These are phyloP conservation scores for Polydrusus cervinus DNA, from an alignment of 2,888 invertebrate species.

Conservation along the genomic window DNA sequence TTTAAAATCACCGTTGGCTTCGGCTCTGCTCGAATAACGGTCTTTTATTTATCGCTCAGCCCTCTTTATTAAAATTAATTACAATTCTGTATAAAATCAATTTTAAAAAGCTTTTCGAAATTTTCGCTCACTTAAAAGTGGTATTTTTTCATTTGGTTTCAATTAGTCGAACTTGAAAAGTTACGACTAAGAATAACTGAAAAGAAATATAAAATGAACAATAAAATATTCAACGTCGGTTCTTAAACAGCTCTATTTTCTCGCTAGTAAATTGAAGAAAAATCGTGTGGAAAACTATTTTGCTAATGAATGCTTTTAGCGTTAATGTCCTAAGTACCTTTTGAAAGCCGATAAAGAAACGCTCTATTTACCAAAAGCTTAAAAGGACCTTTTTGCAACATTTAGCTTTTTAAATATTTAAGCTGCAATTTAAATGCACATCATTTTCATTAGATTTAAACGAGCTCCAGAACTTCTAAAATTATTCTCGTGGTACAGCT, in stretches of 20 bases:
- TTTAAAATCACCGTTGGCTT: too few species aligned
- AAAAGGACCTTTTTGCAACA: neutral
- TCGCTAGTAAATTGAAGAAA: neutral
- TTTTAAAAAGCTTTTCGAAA: too few species aligned
- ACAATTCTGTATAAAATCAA: too few species aligned
- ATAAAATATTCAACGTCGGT: neutral
- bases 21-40: neutral
- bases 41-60: neutral
- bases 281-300: neutral
- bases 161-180: too few species aligned
- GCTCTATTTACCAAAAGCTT: slow-evolving; percentile 2
- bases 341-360: neutral
- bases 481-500: too few species aligned
- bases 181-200: neutral
- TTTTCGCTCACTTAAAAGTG: too few species aligned
- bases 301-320: slow-evolving; percentile 1
- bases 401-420: neutral
- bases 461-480: too few species aligned
- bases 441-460: too few species aligned
- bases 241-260: neutral
- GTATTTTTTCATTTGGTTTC: too few species aligned
- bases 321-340: neutral
- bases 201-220: neutral
- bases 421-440: neutral
- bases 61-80: too few species aligned